Evolutionary conservation across 2,113 vertebrate genomes (phyloP).

Genomic region (Cephalopholis sonnerati): DNA sequence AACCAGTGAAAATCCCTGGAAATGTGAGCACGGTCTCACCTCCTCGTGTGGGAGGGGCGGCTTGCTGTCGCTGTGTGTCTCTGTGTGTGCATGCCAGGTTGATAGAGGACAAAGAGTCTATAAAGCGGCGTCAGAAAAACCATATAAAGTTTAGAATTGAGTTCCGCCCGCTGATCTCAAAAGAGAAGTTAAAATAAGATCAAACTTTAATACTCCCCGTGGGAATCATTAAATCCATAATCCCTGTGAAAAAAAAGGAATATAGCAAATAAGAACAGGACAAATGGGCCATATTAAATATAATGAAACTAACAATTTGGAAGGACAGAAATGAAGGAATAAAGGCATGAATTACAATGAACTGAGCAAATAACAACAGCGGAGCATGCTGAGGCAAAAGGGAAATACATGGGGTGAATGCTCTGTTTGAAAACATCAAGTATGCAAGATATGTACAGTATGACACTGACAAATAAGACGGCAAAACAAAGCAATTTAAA

Average conservation of each 20-base stretch:
- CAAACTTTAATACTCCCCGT: constrained; percentile 65
- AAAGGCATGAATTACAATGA: constrained; percentile 47
- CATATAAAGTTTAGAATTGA: constrained; percentile 68
- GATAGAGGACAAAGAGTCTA: constrained; percentile 73
- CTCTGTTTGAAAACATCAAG: not conserved
- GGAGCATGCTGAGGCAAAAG: not conserved
- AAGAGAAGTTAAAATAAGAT: constrained; percentile 76
- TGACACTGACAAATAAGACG: not conserved
- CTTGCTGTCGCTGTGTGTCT: not conserved
- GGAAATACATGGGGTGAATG: not conserved
- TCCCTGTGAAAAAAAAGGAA: constrained; percentile 49
- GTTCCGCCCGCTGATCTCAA: constrained; percentile 64
- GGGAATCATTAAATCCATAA: constrained; percentile 73
- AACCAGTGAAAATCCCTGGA: constrained; percentile 36
- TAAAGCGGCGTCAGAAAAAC: constrained; percentile 61
- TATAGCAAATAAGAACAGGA: constrained; percentile 67
- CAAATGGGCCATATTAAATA: constrained; percentile 75
- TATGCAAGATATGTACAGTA: not conserved
- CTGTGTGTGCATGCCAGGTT: constrained; percentile 12
- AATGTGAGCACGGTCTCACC: constrained; percentile 14
- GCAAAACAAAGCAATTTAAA: not conserved
- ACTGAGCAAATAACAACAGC: constrained; percentile 40
- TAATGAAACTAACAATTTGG: constrained; percentile 64
- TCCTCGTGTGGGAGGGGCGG: constrained; percentile 15
- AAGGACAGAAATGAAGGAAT: constrained; percentile 49